Evolutionary conservation across 2,113 vertebrate genomes (phyloP).

Genomic region (Sprattus sprattus): DNA sequence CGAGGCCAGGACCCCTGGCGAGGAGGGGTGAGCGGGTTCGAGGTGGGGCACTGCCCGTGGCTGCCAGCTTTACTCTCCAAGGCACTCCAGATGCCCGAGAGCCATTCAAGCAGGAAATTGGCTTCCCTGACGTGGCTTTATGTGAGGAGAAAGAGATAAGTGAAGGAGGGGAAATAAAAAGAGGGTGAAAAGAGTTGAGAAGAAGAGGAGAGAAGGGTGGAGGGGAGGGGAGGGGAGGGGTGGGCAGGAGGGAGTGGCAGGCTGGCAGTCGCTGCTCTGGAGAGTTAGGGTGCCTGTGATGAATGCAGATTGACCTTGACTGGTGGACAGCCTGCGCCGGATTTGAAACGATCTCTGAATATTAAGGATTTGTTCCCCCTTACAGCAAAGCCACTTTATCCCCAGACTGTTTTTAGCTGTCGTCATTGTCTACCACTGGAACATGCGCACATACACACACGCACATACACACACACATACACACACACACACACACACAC

Average conservation of each 20-base stretch:
- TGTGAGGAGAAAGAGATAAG: background rate
- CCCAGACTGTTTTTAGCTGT: background rate
- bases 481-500: constrained; percentile 29
- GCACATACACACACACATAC: constrained; percentile 23
- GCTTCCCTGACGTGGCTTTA: constrained; percentile 56
- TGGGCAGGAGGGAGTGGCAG: background rate
- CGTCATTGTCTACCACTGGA: background rate
- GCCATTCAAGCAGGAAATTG: constrained; percentile 59
- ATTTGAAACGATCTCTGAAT: constrained; percentile 15
- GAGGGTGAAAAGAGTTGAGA: constrained; percentile 40
- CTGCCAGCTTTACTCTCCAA: background rate
- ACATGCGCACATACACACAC: background rate
- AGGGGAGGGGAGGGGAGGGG: background rate
- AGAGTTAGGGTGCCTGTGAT: background rate
- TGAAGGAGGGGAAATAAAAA: background rate
- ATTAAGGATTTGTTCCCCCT: background rate
- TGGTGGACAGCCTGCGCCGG: background rate
- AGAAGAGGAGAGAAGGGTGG: background rate
- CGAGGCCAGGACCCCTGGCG: background rate
- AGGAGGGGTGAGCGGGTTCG: background rate
- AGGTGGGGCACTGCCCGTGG: no score
- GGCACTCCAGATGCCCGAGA: constrained; percentile 47
- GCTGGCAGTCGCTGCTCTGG: background rate
- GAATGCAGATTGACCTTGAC: background rate
- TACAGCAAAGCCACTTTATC: background rate